Conservation (phyloP, 2,888 invertebrate species). For the Pollenia labialis region DNA sequence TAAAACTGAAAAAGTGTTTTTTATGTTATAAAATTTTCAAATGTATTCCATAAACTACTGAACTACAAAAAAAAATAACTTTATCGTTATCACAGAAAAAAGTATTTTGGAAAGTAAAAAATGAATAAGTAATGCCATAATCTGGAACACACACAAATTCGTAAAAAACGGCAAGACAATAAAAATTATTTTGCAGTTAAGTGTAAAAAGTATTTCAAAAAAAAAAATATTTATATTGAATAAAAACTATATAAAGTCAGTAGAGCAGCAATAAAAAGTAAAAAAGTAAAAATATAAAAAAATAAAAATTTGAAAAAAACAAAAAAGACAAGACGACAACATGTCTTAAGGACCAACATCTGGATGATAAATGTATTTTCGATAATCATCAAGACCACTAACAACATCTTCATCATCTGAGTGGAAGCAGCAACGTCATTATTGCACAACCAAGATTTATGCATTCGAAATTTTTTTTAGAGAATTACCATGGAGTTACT, state of each 20-base stretch:
- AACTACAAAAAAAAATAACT: slow-evolving; percentile 2
- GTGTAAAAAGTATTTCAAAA: slow-evolving; percentile 31
- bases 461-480: neutral
- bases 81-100: slow-evolving; percentile 3
- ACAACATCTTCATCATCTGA: slow-evolving; percentile 16
- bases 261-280: neutral
- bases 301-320: neutral
- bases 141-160: neutral
- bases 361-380: slow-evolving; percentile 69
- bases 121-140: slow-evolving; percentile 48
- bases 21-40: too few relatives aligned
- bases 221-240: neutral
- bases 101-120: neutral
- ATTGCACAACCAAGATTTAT: neutral
- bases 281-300: slow-evolving; percentile 6
- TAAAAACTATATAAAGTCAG: neutral
- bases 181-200: slow-evolving; percentile 63
- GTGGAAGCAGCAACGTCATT: neutral
- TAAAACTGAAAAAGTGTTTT: neutral
- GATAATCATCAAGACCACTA: slow-evolving; percentile 50
- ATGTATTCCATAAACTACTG: neutral
- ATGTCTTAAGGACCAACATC: slow-evolving; percentile 66
- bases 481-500: too few relatives aligned
- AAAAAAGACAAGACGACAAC: slow-evolving; percentile 58
- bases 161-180: slow-evolving; percentile 35